Evolutionary conservation across 1,140 invertebrate genomes (phyloP), one percentile per base, ranked within the genome.

Genomic region (Euura saliciscinereae): DNA sequence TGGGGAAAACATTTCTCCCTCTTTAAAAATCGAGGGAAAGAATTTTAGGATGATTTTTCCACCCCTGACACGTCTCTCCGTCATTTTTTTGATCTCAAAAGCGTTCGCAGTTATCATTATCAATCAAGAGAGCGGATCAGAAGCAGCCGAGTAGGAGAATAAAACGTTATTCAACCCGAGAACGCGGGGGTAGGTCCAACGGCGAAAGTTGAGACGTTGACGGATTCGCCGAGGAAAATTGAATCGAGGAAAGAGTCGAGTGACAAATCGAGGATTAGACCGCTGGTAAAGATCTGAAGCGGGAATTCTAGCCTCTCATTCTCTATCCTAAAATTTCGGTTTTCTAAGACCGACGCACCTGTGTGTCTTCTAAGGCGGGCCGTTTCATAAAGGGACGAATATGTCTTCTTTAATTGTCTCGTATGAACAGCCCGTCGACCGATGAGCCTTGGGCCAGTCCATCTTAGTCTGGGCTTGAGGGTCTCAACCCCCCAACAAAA

Each of bases 331-430:
- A 28, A 28, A 28, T 28, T 28, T 28, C 28, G 1, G 28, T 28
- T 28, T 28, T 28, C 28, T 28, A 28, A 28, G 28, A 51, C 51
- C 13, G 51, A 28, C 51, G 51, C 51, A 59, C 51, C 51, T 59
- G 51, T 59, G 13, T 8, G 13, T 59, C 51, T n/a, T 59, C 51
- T 59, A 59, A 59, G 51, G 51, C 51, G 51, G 51, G 51, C 28
- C 28, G 28, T 28, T 59, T 59, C 13, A 59, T 59, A 6, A 59
- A 59, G 13, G 51, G 51, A 11, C 8, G 4, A 59, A 59, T 59
- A 59, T 59, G 51, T 59, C 51, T 59, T 59, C 51, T 59, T 59
- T 59, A 59, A 59, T 59, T 59, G 51, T 59, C 51, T 59, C 51
- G 8, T 59, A 59, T 59, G 51, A 59, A 59, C 51, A 28, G 28